These are phyloP conservation scores for Capitulum mitella DNA, from an alignment of 2,888 invertebrate genomes.

Conservation along the genomic window DNA sequence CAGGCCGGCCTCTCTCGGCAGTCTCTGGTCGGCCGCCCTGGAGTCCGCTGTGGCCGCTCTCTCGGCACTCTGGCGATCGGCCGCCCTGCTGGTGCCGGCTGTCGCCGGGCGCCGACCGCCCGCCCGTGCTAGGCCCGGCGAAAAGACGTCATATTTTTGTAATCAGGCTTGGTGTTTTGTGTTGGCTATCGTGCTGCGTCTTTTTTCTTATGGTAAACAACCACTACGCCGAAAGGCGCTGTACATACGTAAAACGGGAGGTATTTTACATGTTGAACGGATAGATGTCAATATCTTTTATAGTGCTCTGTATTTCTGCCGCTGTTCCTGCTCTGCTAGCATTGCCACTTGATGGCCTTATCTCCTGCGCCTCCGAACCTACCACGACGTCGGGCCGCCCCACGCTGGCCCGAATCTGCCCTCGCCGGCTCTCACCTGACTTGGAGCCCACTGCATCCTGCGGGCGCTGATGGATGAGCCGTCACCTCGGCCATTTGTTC, in stretches of 20 bases:
- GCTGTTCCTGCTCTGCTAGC: slow-evolving; percentile 16
- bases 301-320: background rate
- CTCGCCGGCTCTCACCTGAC: too few relatives aligned
- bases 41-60: too few relatives aligned
- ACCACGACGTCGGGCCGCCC: too few relatives aligned
- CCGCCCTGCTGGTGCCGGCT: background rate
- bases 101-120: background rate
- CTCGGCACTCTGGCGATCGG: too few relatives aligned
- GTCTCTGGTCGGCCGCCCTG: too few relatives aligned
- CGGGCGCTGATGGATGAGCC: too few relatives aligned
- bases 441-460: too few relatives aligned
- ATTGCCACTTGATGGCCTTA: slow-evolving; percentile 21
- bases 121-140: background rate
- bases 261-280: background rate
- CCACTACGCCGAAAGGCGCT: slow-evolving; percentile 6
- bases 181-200: slow-evolving; percentile 20
- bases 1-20: too few relatives aligned
- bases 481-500: too few relatives aligned
- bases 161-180: slow-evolving; percentile 21
- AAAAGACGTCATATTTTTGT: slow-evolving; percentile 20
- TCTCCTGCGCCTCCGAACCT: background rate
- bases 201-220: background rate
- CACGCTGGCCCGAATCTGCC: too few relatives aligned
- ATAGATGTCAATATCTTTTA: slow-evolving; percentile 15
- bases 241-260: slow-evolving; percentile 10